Conservation (phyloP, 2,797 vertebrate species). For the Melanotaenia nigrans region DNA sequence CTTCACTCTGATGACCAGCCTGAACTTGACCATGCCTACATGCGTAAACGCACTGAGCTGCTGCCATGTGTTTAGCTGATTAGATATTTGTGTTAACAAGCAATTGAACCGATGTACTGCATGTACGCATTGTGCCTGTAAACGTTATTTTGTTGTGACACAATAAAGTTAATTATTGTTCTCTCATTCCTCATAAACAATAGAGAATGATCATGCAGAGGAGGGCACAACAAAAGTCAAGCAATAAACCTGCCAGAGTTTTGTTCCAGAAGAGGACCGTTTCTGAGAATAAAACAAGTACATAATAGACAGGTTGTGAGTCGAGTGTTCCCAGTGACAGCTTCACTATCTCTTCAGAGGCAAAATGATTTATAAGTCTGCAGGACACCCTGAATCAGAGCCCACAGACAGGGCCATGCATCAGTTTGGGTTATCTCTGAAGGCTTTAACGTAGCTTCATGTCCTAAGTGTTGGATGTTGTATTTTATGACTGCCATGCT, state of each 20-base stretch:
- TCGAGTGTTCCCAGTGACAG: slow-evolving; percentile 20
- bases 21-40: too few relatives aligned
- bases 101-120: not conserved
- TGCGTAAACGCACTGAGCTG: too few relatives aligned
- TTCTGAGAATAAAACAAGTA: not conserved
- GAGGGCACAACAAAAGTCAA: not conserved
- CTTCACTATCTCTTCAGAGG: slow-evolving; percentile 29
- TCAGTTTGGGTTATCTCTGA: slow-evolving; percentile 37
- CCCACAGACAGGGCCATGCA: slow-evolving; percentile 5
- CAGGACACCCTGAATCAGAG: slow-evolving; percentile 23
- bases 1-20: too few relatives aligned
- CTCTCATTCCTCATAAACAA: not conserved
- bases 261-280: not conserved
- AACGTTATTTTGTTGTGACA: not conserved
- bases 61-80: too few relatives aligned
- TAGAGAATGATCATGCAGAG: not conserved
- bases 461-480: slow-evolving; percentile 13
- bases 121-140: not conserved
- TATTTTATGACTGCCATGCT: slow-evolving; percentile 29
- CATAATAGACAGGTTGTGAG: not conserved
- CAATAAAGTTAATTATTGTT: not conserved
- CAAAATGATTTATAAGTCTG: slow-evolving; percentile 28
- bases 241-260: not conserved
- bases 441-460: slow-evolving; percentile 26
- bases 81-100: too few relatives aligned